Evolutionary conservation across 2,113 vertebrate genomes (phyloP).

Genomic region (Chauna torquata): DNA sequence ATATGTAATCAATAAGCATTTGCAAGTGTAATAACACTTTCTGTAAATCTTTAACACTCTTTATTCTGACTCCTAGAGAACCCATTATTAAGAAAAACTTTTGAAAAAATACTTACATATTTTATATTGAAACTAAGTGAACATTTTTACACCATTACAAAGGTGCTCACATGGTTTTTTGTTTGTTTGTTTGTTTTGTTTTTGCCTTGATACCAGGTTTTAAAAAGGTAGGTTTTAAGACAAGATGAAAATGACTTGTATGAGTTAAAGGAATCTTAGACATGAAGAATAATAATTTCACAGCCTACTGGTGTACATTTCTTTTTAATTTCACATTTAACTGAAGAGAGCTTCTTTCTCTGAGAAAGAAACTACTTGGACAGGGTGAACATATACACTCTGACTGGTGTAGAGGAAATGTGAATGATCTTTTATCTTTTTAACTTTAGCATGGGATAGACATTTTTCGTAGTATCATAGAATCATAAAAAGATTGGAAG

Average conservation of each 20-base stretch:
- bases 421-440: neutral
- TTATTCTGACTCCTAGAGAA: neutral
- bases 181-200: neutral
- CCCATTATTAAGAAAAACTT: neutral
- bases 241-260: neutral
- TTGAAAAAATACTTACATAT: neutral
- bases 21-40: neutral
- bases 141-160: neutral
- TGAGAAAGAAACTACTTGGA: neutral
- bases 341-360: neutral
- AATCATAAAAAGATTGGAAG: no score
- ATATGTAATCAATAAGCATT: neutral
- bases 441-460: neutral
- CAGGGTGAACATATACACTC: neutral
- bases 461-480: no score
- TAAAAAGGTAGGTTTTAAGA: neutral
- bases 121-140: neutral
- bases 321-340: neutral
- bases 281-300: neutral
- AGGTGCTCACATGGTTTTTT: fast-evolving
- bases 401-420: neutral
- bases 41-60: neutral
- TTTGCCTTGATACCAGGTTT: neutral
- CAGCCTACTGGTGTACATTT: neutral
- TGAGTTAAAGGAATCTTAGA: neutral